Percentiles rank a stretch among this genome's conserved stretches.
Conservation (phyloP, 1,140 invertebrate genomes). For the Drosophila elegans region DNA sequence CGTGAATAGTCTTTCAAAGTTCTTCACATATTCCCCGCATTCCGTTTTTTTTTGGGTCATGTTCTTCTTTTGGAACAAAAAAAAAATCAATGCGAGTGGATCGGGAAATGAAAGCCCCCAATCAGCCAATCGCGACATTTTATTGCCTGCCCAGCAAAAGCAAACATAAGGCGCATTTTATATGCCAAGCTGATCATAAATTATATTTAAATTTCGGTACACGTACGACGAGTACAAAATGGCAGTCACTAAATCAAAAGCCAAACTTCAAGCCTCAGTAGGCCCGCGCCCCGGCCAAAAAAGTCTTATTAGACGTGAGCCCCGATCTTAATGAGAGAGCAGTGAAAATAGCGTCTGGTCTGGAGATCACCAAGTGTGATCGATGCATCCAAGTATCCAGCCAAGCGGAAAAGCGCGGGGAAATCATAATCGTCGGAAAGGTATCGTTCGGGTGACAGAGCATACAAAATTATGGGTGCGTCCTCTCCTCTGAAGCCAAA, state of each 20-base stretch:
- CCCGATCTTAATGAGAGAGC: slow-evolving; percentile 74
- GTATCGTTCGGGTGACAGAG: slow-evolving; percentile 50
- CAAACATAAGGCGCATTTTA: slow-evolving; percentile 37
- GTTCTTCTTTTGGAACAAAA: slow-evolving; percentile 54
- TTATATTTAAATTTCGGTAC: slow-evolving; percentile 81
- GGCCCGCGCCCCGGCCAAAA: slow-evolving; percentile 33
- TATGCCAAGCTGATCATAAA: slow-evolving; percentile 71
- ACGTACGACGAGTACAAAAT: slow-evolving; percentile 69
- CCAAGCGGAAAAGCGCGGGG: slow-evolving; percentile 42
- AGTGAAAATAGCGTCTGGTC: slow-evolving; percentile 48
- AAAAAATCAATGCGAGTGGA: slow-evolving; percentile 47
- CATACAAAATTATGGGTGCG: slow-evolving; percentile 73
- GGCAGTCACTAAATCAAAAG: slow-evolving; percentile 80
- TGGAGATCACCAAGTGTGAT: slow-evolving; percentile 51
- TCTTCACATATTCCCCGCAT: slow-evolving; percentile 20
- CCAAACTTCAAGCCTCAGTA: slow-evolving; percentile 49
- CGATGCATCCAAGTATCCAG: slow-evolving; percentile 29
- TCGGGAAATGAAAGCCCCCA: slow-evolving; percentile 33
- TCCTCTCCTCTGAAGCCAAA: slow-evolving; percentile 51
- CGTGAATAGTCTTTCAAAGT: slow-evolving; percentile 17
- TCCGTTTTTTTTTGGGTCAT: slow-evolving; percentile 64
- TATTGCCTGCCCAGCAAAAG: slow-evolving; percentile 43
- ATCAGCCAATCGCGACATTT: slow-evolving; percentile 80
- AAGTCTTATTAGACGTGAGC: slow-evolving; percentile 69
- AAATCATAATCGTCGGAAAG: slow-evolving; percentile 40